Conservation (phyloP, 2,113 vertebrate species). For the Malurus cyaneus region DNA sequence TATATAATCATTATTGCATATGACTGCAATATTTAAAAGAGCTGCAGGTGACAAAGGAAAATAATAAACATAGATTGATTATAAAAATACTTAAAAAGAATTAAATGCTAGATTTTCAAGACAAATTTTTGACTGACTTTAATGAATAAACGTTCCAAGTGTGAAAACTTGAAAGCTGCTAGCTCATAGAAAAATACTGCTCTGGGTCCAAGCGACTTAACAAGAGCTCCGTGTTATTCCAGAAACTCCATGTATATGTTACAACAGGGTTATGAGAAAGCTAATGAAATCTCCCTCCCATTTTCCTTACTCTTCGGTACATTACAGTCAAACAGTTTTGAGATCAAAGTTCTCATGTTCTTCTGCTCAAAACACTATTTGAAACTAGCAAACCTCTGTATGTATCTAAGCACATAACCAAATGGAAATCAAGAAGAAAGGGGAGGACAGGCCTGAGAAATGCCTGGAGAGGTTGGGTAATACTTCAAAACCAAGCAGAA, state of each 20-base stretch:
- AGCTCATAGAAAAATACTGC: background rate
- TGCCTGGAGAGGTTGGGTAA: background rate
- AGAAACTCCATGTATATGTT: background rate
- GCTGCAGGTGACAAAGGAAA: background rate
- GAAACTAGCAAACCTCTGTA: background rate
- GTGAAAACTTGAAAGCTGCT: background rate
- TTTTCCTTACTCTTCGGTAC: background rate
- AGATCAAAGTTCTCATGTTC: background rate
- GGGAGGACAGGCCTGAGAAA: background rate
- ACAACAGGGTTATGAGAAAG: background rate
- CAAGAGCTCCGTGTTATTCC: background rate
- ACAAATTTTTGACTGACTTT: background rate
- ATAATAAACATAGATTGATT: background rate
- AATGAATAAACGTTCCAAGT: background rate
- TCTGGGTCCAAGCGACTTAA: background rate
- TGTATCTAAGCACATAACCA: fast-evolving
- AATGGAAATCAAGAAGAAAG: background rate
- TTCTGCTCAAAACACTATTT: background rate
- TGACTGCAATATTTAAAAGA: background rate
- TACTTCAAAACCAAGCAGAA: background rate
- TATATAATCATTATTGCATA: background rate
- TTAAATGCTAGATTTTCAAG: background rate
- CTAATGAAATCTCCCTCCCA: background rate
- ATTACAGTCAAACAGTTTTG: background rate
- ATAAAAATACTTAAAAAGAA: background rate